Evolutionary conservation across 2,888 invertebrate genomes (phyloP), one percentile per base, ranked within the genome.

Genomic region (Pachycephus smyrnensis): DNA sequence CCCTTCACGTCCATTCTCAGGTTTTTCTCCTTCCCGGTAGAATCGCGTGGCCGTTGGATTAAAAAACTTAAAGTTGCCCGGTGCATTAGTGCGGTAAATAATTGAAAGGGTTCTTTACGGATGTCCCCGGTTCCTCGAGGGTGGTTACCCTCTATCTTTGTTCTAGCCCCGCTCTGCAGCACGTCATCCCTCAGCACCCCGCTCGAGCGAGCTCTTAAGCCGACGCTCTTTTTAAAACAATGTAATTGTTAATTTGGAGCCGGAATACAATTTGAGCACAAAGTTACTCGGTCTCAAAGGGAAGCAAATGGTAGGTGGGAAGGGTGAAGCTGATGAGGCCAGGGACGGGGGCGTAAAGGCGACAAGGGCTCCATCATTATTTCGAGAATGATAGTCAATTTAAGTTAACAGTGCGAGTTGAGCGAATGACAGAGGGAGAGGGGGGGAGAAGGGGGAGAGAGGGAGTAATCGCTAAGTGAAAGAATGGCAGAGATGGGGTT

Each of bases 371-470:
- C 80, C 76, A 83, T 83, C 82, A 84, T 86, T 86, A 86, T 85
- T 86, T 85, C 83, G 83, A 84, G 85, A 87, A 84, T 82, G 85
- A 87, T 86, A 88, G 86, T 88, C 88, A 86, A 87, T 87, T 87
- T 85, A 84, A 86, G 84, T 86, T 86, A 86, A 85, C 83, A 83
- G 81, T 82, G 80, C 81, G 77, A 40, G 31, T 75, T 76, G 82
- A 83, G 81, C 81, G 55, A 55, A 55, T 55, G 55, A 55, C 55
- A 23, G 55, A 23, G 55, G 55, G 55, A 23, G 55, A 55, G 55
- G 55, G 74, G 15, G 1, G 15, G 1, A n/a, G n/a, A n/a, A n/a
- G 40, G 23, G 1, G 15, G 40, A 1, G 36, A 4, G 37, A 0
- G 4, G 1, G 1, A 1, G 23, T 55, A 55, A 23, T 55, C 55